A percentile compares a stretch with the other conserved stretches of the same genome.
These are phyloP conservation scores for Anolis carolinensis DNA, from an alignment of 2,113 vertebrate genomes.

Conservation along the genomic window DNA sequence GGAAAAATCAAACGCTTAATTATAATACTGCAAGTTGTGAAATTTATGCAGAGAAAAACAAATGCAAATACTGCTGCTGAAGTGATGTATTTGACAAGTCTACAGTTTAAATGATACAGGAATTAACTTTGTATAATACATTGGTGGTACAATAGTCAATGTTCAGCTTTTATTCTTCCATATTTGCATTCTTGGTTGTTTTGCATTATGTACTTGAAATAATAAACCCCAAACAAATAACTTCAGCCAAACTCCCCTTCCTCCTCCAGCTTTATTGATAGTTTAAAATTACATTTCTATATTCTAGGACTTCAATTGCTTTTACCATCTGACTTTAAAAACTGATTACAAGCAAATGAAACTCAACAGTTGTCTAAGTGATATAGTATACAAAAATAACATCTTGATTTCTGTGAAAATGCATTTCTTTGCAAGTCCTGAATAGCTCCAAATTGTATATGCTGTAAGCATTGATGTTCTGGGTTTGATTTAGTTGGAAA, in stretches of 20 bases:
- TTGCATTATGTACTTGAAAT: constrained; percentile 73
- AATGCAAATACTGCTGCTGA: not conserved
- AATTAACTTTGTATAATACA: not conserved
- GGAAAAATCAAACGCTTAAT: not conserved
- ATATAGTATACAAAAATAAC: constrained; percentile 99
- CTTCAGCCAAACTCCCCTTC: constrained; percentile 90
- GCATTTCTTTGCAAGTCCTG: constrained; percentile 91
- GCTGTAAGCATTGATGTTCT: constrained; percentile 85
- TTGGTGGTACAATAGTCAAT: constrained; percentile 61
- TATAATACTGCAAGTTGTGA: fast-evolving
- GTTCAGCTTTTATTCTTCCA: constrained; percentile 66
- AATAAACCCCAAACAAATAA: constrained; percentile 78
- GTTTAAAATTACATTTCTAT: constrained; percentile 99
- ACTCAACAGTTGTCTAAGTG: constrained; percentile 96
- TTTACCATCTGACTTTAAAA: constrained; percentile 99
- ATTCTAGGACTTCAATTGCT: constrained; percentile 98
- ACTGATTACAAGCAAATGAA: constrained; percentile 99
- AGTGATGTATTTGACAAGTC: not conserved
- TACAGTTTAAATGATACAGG: not conserved
- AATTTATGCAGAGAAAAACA: fast-evolving
- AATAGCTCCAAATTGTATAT: constrained; percentile 93
- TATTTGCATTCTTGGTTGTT: constrained; percentile 71
- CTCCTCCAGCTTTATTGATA: constrained; percentile 99
- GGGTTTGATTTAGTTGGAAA: constrained; percentile 82
- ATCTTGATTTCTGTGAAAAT: constrained; percentile 99